Base-by-base conservation (phyloP, 1,140 invertebrate species). In the Scaptomyza pallida region DNA sequence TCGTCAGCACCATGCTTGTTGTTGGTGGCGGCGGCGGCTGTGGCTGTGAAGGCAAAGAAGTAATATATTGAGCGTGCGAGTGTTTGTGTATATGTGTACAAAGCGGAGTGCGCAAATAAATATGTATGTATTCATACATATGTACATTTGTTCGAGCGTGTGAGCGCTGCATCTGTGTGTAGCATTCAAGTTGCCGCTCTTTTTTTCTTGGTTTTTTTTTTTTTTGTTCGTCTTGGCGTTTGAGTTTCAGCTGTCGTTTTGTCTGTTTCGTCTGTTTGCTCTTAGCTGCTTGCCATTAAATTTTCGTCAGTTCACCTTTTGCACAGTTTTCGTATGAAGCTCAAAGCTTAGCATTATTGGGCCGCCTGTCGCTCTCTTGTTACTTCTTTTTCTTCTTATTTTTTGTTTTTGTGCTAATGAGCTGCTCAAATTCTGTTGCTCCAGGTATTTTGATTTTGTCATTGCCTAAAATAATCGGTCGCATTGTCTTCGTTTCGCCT, bases 161-260 rank as follows among this genome's bases (percentile, higher is more conserved):
- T 45, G 40, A 51, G 67, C 48, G 40, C 60, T 72, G 47, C 62
- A 67, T 63, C 48, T 72, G 57, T 80, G 62, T 67, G 50, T 50
- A 57, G 67, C 61, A 77, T 85, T 86, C 52, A 71, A 86, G 73
- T 85, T 85, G 81, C 81, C 81, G 81, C 81, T 85, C 73, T 86
- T 85, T 86, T 82, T 68, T 69, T 68, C 45, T 23, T 57, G 43
- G 43, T 55, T n/a, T 26, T 26, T 23, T 4, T 23, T 85, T 85
- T 86, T 82, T 68, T 69, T 60, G 40, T 13, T 72, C 26, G 26
- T 79, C 51, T 37, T 72, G 19, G 47, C 61, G 51, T 73, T 63
- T 57, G 37, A 45, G 47, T 68, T 81, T 85, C 69, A 77, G 54
- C 77, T 77, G 73, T 86, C 75, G 64, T 67, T 64, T 65, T 63